phyloP scores from a whole-genome alignment of 2,888 invertebrate species.

The Ectemnius cavifrons region DNA sequence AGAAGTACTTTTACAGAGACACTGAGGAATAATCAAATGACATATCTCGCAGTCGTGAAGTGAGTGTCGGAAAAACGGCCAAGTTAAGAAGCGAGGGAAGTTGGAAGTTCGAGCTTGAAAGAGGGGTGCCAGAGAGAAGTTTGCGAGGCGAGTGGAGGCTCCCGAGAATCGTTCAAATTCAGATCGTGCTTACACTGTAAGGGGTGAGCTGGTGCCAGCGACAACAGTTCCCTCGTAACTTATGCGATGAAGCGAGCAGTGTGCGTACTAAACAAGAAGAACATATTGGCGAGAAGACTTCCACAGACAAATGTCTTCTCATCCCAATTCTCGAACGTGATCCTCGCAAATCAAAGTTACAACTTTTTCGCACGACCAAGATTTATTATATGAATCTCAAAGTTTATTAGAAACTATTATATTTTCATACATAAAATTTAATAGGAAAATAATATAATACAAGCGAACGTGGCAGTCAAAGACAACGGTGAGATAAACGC shows the following conservation, averaged over 20 bases:
- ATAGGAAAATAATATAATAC: slow-evolving; percentile 3
- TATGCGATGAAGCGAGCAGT: slow-evolving; percentile 18
- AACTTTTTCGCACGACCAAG: too few species aligned
- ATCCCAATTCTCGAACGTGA: too few species aligned
- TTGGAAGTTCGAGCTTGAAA: slow-evolving; percentile 5
- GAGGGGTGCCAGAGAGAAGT: slow-evolving; percentile 10
- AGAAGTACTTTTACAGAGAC: too few species aligned
- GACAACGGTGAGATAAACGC: slow-evolving; percentile 18
- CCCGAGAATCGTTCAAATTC: slow-evolving; percentile 34
- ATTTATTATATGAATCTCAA: too few species aligned
- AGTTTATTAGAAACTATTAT: too few species aligned
- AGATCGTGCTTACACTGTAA: slow-evolving; percentile 15
- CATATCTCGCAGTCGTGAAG: too few species aligned
- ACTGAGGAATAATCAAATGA: too few species aligned
- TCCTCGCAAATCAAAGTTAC: too few species aligned
- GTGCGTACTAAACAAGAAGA: slow-evolving; percentile 11
- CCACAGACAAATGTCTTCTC: too few species aligned
- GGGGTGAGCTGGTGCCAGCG: neutral
- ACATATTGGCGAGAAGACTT: neutral
- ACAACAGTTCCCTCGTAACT: slow-evolving; percentile 28
- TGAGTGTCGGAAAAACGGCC: too few species aligned
- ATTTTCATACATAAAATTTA: neutral
- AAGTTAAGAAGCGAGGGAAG: slow-evolving; percentile 1
- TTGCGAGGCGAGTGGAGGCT: slow-evolving; percentile 13
- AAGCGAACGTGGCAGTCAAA: slow-evolving; percentile 22